Evolutionary conservation across 1,140 invertebrate genomes (phyloP), one percentile per base, ranked within the genome.

Genomic region (Calliphora vicina): DNA sequence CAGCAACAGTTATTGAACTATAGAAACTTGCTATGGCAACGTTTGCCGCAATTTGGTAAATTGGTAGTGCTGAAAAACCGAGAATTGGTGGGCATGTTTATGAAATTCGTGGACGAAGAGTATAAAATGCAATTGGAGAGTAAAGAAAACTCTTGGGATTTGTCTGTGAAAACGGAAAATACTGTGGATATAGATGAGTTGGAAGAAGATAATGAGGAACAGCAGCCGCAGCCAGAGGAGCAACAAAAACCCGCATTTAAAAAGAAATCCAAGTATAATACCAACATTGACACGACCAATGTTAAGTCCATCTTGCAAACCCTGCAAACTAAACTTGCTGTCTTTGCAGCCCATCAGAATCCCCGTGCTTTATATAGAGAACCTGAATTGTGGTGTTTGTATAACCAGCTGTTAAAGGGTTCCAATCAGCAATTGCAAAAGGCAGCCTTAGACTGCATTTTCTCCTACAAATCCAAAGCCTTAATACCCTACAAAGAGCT

Each of bases 331-430:
- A 92, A 90, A 89, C 90, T 86, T 90, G 92, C 94, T 84, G 92
- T 98, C 25, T 95, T 99, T 89, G 91, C 94, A 3, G 95, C 95
- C 85, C 94, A 97, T 83, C 93, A 93, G 80, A 97, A 97, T 90
- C 97, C 97, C 0, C 94, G 93, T 89, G 94, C 94, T 10, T 90
- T 98, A 72, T 94, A 95, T 86, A 93, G 94, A 84, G 95, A 97
- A 90, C 90, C 93, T 8, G 93, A 96, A 85, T 92, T 98, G 57
- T 93, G 93, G 84, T 92, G 93, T 83, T 93, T 97, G 27, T 97
- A 95, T 87, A 91, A 95, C 84, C 94, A 97, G 86, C 92, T 98
- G 72, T 88, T 99, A 9, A 93, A 94, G 61, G 94, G 97, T 81
- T 95, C 94, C 86, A 96, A 96, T 91, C 86, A 93, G 0, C 92